Base-by-base conservation (phyloP, 2,113 vertebrate genomes). In the Gavialis gangeticus region DNA sequence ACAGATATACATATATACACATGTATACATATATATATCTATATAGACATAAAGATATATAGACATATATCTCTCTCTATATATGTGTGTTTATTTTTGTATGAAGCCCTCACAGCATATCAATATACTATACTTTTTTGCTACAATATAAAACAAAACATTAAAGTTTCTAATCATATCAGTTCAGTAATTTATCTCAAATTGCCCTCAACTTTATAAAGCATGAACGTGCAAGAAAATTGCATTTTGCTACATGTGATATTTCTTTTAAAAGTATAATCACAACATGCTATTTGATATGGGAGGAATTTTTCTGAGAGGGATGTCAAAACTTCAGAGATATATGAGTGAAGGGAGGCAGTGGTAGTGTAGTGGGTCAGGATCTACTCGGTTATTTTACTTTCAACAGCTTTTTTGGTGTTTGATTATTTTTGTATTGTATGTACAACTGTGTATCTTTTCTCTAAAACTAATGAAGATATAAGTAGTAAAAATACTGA, bases 381-480 rank as follows among this genome's bases (percentile, higher is more conserved):
- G 10, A 63, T 88, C 87, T 3, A 24, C 89, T 75, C 0, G 34
- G 82, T 88, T 90, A 37, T 14, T 81, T 95, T 73, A 73, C 69
- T 91, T 85, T 57, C 28, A 84, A 27, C 54, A 84, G 46, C 28
- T 90, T 87, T 84, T 84, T 30, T 16, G 87, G 9, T 10, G 75
- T 59, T 85, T 5, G 37, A 18, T 69, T 8, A 18, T 56, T n/a
- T 15, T 86, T 86, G 13, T 15, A 58, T 75, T 90, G 90, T 56
- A 21, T 12, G 18, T 62, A 62, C 66, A 67, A 71, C 82, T 93
- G 93, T 89, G n/a, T 60, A 75, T 76, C 7, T 5, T 58, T 30
- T 16, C 78, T 93, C 87, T 90, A 92, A 58, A 83, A 79, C 81
- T 27, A 88, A 24, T 76, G 34, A 86, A 78, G 37, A 88, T 71